Base-by-base conservation (phyloP, 2,888 invertebrate species). In the Acanthoscelides obtectus region DNA sequence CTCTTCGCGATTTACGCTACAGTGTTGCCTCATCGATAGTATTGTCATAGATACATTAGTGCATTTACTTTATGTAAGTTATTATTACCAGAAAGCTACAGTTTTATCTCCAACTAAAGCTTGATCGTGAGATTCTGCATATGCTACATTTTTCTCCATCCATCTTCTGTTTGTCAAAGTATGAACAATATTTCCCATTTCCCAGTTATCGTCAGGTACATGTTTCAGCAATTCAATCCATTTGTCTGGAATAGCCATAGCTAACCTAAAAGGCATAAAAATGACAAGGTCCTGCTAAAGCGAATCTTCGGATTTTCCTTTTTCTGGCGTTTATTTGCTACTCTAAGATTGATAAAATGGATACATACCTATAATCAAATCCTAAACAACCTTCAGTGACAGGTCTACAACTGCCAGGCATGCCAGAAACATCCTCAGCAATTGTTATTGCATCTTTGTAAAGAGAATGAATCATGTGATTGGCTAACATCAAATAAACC, bases 351-450 rank as follows among this genome's bases (percentile, higher is more conserved):
- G 20, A 65, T 65, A 20, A 65, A 20, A 65, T 20, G 20, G 20
- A 65, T 3, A 45, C 17, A 45, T 45, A 76, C 76, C 99, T 92
- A 87, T 95, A 96, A 85, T 99, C 99, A 86, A 99, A 99, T 5
- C 99, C 99, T 64, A 83, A 68, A 68, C 82, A 80, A 22, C 98
- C 99, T 86, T 99, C 99, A 2, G 85, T 83, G 0, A 98, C 93
- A 0, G 99, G 98, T 0, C 99, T 91, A 82, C 99, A 98, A 4
- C 96, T 88, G 0, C 93, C 97, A 2, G 99, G 99, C 99, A 99
- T 99, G 64, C 99, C 99, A 17, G 98, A 98, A 0, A 99, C 99
- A 86, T 99, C 97, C 90, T 99, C 99, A 22, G 99, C 99, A 79
- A 99, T 95, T n/a, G 99, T 98, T 72, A 96, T 90, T 5, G 91